Evolutionary conservation across 2,888 invertebrate genomes (phyloP), one percentile per base, ranked within the genome.

Genomic region (Exocentrus adspersus): DNA sequence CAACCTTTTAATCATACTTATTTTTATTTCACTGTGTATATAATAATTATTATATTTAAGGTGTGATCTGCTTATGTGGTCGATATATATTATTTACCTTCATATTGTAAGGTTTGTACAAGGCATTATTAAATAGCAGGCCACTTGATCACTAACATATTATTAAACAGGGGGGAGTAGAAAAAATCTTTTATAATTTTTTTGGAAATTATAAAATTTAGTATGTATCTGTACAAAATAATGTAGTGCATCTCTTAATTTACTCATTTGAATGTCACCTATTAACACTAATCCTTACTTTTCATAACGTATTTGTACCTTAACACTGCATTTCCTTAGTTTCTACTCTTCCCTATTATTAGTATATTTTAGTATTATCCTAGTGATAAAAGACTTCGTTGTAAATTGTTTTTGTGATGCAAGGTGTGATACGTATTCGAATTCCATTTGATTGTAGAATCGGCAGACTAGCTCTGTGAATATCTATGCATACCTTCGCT

Each of bases 391-490:
- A 61, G 46, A 61, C 54, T 54, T 46, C 10, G 19, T 54, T 51
- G 51, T 52, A 42, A 57, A 63, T 70, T 65, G 62, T 66, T 67
- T 71, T 73, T 72, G 75, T 75, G 72, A 73, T 75, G 72, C 62
- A 67, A 67, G 67, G 72, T 73, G 72, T 75, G 72, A 74, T 73
- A 69, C 59, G 24, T 60, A 48, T 62, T 54, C 51, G 57, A 61
- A 70, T 70, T 70, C 68, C 68, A 69, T 64, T 72, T 62, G 62
- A 41, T 59, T 37, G 46, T 56, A 64, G 46, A 61, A 62, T 66
- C 62, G 64, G 68, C 68, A 64, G 68, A 70, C 67, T 72, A 74
- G 75, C 74, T 77, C 74, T 74, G 69, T 71, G 74, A 69, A 73
- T 70, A 72, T 42, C 48, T 59, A 59, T 56, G 48, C 62, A 60